phyloP scores from a whole-genome alignment of 2,797 vertebrate genomes.

The Selene dorsalis region DNA sequence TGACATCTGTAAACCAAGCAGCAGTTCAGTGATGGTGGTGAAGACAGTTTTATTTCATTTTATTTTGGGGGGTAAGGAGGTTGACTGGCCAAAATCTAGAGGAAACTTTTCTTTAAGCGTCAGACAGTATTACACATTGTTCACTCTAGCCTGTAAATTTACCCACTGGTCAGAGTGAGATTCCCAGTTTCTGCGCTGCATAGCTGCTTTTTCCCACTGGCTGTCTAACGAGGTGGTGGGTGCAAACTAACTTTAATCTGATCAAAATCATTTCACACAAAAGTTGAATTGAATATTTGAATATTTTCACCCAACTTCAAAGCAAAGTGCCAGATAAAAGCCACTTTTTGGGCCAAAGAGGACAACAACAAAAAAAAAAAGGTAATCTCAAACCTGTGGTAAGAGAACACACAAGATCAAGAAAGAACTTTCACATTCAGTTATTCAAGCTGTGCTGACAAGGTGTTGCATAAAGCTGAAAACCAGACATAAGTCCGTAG shows the following conservation, averaged over 20 bases:
- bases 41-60: slow-evolving; percentile 18
- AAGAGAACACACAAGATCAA: not conserved
- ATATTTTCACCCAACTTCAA: not conserved
- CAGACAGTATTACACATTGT: slow-evolving; percentile 43
- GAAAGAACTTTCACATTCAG: not conserved
- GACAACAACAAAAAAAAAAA: too few relatives aligned
- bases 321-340: not conserved
- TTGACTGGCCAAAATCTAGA: slow-evolving; percentile 12
- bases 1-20: slow-evolving; percentile 24
- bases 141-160: slow-evolving; percentile 29
- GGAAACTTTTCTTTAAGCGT: slow-evolving; percentile 23
- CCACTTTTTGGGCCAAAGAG: not conserved
- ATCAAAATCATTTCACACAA: not conserved
- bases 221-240: not conserved
- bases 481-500: not conserved
- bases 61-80: too few relatives aligned
- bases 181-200: slow-evolving; percentile 2
- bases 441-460: not conserved
- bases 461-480: not conserved
- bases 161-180: slow-evolving; percentile 26
- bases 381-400: not conserved
- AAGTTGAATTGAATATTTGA: not conserved
- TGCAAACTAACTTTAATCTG: not conserved
- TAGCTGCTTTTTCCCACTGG: slow-evolving; percentile 9
- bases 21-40: slow-evolving; percentile 16